Evolutionary conservation across 1,140 invertebrate genomes (phyloP).

Genomic region (Anadara kagoshimensis): DNA sequence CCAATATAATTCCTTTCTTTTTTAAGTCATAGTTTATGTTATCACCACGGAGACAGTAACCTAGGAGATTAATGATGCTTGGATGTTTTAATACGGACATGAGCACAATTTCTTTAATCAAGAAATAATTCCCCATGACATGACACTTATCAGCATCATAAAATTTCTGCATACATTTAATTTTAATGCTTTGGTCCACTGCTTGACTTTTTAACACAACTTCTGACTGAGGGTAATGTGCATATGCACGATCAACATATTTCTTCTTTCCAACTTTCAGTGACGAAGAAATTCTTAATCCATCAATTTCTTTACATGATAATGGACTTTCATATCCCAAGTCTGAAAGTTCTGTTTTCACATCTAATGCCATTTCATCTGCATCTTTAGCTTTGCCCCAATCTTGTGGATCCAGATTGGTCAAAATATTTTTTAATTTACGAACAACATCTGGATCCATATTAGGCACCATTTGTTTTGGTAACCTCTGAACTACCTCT

Average conservation of each 20-base stretch:
- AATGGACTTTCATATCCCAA: constrained; percentile 45
- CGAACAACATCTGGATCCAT: constrained; percentile 10
- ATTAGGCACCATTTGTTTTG: not conserved
- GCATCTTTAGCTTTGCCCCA: constrained; percentile 48
- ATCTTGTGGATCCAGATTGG: constrained; percentile 44
- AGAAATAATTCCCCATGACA: constrained; percentile 54
- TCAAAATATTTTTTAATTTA: constrained; percentile 25
- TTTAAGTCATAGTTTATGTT: constrained; percentile 40
- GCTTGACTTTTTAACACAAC: constrained; percentile 51
- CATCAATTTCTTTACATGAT: constrained; percentile 55
- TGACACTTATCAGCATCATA: constrained; percentile 54
- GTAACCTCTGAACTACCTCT: not conserved
- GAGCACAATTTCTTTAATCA: constrained; percentile 51
- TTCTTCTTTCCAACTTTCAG: constrained; percentile 42
- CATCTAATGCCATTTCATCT: constrained; percentile 48
- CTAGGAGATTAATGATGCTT: constrained; percentile 40
- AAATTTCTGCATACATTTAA: constrained; percentile 53
- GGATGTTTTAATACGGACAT: constrained; percentile 44
- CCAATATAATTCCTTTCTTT: constrained; percentile 54
- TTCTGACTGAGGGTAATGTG: constrained; percentile 25
- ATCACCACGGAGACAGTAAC: constrained; percentile 58
- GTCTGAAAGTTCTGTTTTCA: constrained; percentile 41
- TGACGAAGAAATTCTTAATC: constrained; percentile 30
- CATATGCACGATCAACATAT: constrained; percentile 43
- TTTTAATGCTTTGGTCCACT: constrained; percentile 52